Evolutionary conservation across 2,888 invertebrate genomes (phyloP), one percentile per base, ranked within the genome.

Genomic region (Drosophila vallismaia): DNA sequence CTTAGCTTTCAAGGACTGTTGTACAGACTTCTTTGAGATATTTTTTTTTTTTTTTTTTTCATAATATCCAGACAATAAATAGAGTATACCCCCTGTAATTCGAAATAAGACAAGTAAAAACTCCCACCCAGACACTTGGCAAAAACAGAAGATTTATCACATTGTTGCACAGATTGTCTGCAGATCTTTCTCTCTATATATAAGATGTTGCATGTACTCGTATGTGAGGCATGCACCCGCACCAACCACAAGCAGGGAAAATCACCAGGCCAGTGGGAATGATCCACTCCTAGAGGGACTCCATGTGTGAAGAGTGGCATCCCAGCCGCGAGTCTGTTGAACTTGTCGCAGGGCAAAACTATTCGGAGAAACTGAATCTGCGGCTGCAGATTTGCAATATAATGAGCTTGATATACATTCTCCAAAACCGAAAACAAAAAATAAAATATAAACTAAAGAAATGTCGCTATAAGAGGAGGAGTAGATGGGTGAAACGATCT

Each of bases 151-250:
- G 88, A 88, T 88, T 88, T 88, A 88, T 88, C 89, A 88, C 89
- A 88, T 89, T 88, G 88, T 89, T 88, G 82, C 79, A 88, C 88
- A 85, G 85, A 85, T 85, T 85, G 88, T 85, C 85, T 85, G 86
- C 85, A 86, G 84, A 86, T 84, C 76, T 74, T 74, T 64, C 6
- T 7, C 3, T n/a, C 12, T 42, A 42, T 42, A 8, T 19, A 42
- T 19, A 19, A 19, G 44, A 79, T 73, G 57, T 57, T 59, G 31
- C 6, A 38, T 45, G 60, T 19, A 19, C 19, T 19, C 19, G 19
- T 69, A 66, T 74, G 77, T 55, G 62, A 46, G 78, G 71, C 71
- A 33, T 75, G 83, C 83, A 83, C 85, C 85, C 85, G 82, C 82
- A 78, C 83, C 82, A 80, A 80, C 81, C 84, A 75, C 79, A 83